A percentile compares a stretch with the other conserved stretches of the same genome.
phyloP scores from a whole-genome alignment of 2,113 vertebrate genomes.

The Takifugu flavidus region DNA sequence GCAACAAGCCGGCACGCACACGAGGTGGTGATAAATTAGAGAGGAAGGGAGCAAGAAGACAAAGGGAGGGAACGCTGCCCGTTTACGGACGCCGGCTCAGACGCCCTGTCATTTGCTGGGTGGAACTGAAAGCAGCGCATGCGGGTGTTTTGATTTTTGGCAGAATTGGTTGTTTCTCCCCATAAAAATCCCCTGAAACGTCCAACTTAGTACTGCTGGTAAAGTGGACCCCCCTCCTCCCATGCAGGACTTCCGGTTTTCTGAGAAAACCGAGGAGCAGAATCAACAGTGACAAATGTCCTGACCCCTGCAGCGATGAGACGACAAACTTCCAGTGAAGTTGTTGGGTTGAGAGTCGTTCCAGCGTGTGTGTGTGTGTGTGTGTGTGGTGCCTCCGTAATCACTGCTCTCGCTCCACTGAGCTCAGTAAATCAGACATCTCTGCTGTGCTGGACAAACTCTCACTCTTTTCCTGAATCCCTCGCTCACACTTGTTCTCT shows the following conservation, averaged over 20 bases:
- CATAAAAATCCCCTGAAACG: slow-evolving; percentile 38
- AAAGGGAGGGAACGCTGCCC: slow-evolving; percentile 45
- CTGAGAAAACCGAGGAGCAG: neutral
- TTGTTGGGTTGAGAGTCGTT: slow-evolving; percentile 26
- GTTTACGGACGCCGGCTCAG: slow-evolving; percentile 51
- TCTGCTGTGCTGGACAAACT: slow-evolving; percentile 52
- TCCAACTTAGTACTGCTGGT: slow-evolving; percentile 17
- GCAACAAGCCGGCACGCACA: slow-evolving; percentile 15
- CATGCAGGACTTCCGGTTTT: too few species aligned
- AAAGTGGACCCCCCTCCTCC: slow-evolving; percentile 18
- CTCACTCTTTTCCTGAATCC: slow-evolving; percentile 20
- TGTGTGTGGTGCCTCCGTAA: slow-evolving; percentile 41
- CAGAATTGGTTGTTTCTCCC: slow-evolving; percentile 23
- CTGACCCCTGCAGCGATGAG: neutral
- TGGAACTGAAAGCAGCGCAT: slow-evolving; percentile 43
- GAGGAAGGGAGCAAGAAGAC: slow-evolving; percentile 30
- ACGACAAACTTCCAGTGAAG: neutral
- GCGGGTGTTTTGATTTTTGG: slow-evolving; percentile 53
- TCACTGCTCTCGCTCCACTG: slow-evolving; percentile 54
- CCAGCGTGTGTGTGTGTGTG: slow-evolving; percentile 7
- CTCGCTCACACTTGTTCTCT: slow-evolving; percentile 6
- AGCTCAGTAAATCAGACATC: slow-evolving; percentile 66
- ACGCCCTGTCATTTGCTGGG: slow-evolving; percentile 68
- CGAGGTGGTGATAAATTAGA: slow-evolving; percentile 29
- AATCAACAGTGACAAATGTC: neutral